Percentiles rank a stretch among this genome's conserved stretches.
Conservation (phyloP, 2,888 invertebrate species). For the Alloplasta piceator region DNA sequence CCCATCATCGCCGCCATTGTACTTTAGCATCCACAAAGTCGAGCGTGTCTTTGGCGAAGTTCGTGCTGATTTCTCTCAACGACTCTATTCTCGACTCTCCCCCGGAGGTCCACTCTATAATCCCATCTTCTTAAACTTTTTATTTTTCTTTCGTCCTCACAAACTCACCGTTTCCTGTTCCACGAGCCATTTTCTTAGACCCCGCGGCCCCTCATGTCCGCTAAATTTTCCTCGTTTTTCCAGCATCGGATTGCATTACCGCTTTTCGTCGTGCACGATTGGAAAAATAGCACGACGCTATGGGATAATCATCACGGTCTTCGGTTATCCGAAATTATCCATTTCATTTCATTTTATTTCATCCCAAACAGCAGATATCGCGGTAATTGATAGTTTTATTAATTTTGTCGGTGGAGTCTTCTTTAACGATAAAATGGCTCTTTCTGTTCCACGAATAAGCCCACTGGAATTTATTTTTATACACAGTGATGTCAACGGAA, state of each 20-base stretch:
- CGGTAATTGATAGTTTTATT: neutral
- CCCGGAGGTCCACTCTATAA: slow-evolving; percentile 17
- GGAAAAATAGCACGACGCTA: neutral
- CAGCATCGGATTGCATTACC: neutral
- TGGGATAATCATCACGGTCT: neutral
- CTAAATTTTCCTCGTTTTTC: too few species aligned
- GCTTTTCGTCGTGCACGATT: slow-evolving; percentile 9
- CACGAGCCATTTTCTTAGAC: too few species aligned
- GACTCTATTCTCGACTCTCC: slow-evolving; percentile 64
- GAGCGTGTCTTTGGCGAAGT: slow-evolving; percentile 69
- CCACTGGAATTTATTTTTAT: too few species aligned
- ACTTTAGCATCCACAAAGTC: slow-evolving; percentile 59
- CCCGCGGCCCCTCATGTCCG: too few species aligned
- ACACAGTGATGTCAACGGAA: too few species aligned
- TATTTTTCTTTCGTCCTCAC: slow-evolving; percentile 18
- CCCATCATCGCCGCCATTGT: slow-evolving; percentile 64
- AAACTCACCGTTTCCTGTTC: too few species aligned
- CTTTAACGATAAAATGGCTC: too few species aligned
- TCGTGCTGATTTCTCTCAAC: slow-evolving; percentile 73
- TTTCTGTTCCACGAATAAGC: too few species aligned
- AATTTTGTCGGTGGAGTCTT: neutral
- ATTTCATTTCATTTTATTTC: neutral
- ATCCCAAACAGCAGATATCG: neutral
- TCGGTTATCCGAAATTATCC: slow-evolving; percentile 12
- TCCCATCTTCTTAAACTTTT: slow-evolving; percentile 64